These are phyloP conservation scores for Biston betularia DNA, from an alignment of 2,888 invertebrate species.

Conservation along the genomic window DNA sequence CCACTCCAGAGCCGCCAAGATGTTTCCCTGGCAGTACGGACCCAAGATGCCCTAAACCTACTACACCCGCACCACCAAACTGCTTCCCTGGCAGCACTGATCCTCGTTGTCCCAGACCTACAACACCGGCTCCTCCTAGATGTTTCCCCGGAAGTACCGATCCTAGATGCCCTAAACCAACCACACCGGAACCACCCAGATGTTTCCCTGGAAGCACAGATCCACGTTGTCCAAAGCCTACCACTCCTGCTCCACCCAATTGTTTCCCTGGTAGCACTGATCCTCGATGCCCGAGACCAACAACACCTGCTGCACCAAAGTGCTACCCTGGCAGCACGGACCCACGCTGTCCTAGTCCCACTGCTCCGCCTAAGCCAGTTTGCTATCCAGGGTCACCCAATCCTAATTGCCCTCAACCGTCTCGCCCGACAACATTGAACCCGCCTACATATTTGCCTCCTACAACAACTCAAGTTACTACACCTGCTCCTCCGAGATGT, in stretches of 20 bases:
- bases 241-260: background rate
- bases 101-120: background rate
- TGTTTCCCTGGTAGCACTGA: background rate
- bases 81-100: background rate
- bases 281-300: background rate
- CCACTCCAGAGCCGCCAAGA: background rate
- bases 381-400: slow-evolving; percentile 43
- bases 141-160: background rate
- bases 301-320: background rate
- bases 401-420: slow-evolving; percentile 51
- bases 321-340: background rate
- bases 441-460: slow-evolving; percentile 44
- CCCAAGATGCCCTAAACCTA: background rate
- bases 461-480: slow-evolving; percentile 25
- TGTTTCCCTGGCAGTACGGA: background rate
- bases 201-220: slow-evolving; percentile 1
- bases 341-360: background rate
- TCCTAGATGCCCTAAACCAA: background rate
- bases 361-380: background rate
- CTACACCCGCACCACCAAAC: background rate
- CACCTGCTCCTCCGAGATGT: slow-evolving; percentile 33
- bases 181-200: background rate
- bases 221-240: background rate
- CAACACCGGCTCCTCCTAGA: background rate
- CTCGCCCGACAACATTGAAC: slow-evolving; percentile 54